These are phyloP conservation scores for Eriosoma lanigerum DNA, from an alignment of 1,140 invertebrate species.

Conservation along the genomic window DNA sequence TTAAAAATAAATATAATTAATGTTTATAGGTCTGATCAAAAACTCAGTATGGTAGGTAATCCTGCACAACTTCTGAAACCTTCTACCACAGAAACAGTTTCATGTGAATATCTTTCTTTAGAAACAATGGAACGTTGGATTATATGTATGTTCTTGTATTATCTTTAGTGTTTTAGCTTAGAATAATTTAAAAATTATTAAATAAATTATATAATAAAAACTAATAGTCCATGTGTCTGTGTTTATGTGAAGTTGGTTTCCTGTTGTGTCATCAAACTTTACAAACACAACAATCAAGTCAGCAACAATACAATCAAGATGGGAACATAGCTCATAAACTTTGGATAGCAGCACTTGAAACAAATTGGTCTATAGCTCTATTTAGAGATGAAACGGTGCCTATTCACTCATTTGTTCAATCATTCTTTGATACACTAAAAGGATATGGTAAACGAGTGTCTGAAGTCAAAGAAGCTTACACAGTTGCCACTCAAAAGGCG, in stretches of 20 bases:
- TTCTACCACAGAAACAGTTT: conserved; percentile 92
- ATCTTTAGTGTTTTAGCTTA: too few relatives aligned
- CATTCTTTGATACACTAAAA: conserved; percentile 93
- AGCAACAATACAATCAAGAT: not conserved
- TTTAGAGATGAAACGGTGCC: conserved; percentile 97
- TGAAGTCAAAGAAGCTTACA: conserved; percentile 94
- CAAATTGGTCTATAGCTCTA: conserved; percentile 89
- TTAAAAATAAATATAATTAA: not conserved
- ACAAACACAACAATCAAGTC: conserved; percentile 73
- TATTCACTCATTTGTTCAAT: conserved; percentile 90
- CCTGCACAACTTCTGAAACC: conserved; percentile 89
- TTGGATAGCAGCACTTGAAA: conserved; percentile 88
- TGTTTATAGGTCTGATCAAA: conserved; percentile 73
- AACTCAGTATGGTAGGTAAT: conserved; percentile 90
- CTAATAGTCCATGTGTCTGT: conserved; percentile 54
- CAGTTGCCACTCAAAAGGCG: conserved; percentile 84
- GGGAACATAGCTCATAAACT: conserved; percentile 64
- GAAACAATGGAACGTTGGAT: conserved; percentile 97
- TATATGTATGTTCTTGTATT: conserved; percentile 67
- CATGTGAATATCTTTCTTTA: conserved; percentile 94
- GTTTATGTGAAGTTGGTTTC: conserved; percentile 82
- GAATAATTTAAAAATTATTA: too few relatives aligned
- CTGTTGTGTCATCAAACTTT: conserved; percentile 85
- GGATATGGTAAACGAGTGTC: conserved; percentile 88
- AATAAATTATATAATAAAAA: too few relatives aligned